These are phyloP conservation scores for Trissolcus japonicus DNA, from an alignment of 2,888 invertebrate genomes.

Conservation along the genomic window DNA sequence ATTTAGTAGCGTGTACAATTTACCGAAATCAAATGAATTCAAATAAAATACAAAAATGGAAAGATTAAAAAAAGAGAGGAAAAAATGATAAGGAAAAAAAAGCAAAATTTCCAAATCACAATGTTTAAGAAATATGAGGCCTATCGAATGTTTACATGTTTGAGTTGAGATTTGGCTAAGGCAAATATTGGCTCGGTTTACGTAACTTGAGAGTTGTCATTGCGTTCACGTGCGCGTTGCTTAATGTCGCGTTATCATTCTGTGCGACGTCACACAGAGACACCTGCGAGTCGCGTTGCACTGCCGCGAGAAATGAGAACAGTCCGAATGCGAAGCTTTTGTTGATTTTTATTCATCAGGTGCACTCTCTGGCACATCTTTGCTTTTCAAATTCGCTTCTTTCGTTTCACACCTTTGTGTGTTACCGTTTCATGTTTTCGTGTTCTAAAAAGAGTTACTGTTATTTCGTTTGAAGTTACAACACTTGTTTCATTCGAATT, in stretches of 20 bases:
- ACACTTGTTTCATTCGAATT: too few relatives aligned
- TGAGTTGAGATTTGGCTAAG: constrained; percentile 12
- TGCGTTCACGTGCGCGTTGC: constrained; percentile 38
- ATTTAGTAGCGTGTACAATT: too few relatives aligned
- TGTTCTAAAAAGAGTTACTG: too few relatives aligned
- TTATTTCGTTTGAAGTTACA: too few relatives aligned
- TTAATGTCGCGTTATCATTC: constrained; percentile 38
- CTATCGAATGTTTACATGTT: background rate
- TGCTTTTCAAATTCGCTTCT: too few relatives aligned
- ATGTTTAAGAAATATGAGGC: background rate
- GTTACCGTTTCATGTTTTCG: too few relatives aligned
- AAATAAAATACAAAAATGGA: too few relatives aligned
- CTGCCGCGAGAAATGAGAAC: background rate
- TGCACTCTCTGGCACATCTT: constrained; percentile 4
- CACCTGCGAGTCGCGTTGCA: constrained; percentile 56
- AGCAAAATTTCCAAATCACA: background rate
- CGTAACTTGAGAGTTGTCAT: constrained; percentile 39
- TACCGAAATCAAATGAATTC: too few relatives aligned
- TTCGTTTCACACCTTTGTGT: too few relatives aligned
- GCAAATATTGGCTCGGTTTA: constrained; percentile 27
- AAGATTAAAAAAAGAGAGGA: too few relatives aligned
- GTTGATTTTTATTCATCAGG: constrained; percentile 31
- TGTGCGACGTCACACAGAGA: constrained; percentile 30
- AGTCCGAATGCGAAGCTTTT: background rate
- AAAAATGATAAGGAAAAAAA: background rate